A percentile compares a stretch with the other conserved stretches of the same genome.
phyloP scores from a whole-genome alignment of 1,140 invertebrate genomes.

The Zaprionus ornatus region DNA sequence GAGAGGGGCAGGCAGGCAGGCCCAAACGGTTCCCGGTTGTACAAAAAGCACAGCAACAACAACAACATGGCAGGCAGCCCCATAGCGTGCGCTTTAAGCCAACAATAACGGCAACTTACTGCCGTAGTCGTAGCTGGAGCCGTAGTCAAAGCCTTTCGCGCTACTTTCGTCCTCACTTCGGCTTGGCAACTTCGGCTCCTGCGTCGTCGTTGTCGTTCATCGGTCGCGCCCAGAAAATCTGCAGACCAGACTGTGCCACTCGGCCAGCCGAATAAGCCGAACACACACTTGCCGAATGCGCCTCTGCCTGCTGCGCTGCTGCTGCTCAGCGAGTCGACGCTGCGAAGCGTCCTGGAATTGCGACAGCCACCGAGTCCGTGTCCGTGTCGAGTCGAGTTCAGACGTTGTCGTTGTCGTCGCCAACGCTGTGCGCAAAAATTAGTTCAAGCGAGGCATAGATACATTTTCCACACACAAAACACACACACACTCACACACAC shows the following conservation, averaged over 20 bases:
- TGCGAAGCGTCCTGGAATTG: conserved; percentile 8
- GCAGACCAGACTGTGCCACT: conserved; percentile 75
- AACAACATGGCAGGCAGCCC: conserved; percentile 20
- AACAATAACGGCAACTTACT: conserved; percentile 64
- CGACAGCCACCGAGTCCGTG: conserved; percentile 57
- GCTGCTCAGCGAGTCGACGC: conserved; percentile 39
- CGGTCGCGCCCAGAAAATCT: conserved; percentile 82
- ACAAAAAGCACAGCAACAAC: conserved; percentile 49
- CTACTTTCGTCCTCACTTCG: conserved; percentile 2
- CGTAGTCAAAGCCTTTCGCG: background rate
- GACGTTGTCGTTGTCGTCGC: conserved; percentile 59
- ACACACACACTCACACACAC: conserved; percentile 2
- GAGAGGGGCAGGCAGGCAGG: conserved; percentile 25
- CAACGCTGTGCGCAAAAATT: conserved; percentile 61
- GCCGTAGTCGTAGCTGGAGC: background rate
- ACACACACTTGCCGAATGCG: conserved; percentile 26
- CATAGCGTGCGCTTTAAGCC: conserved; percentile 51
- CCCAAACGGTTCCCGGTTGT: conserved; percentile 70
- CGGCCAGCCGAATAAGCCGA: conserved; percentile 39
- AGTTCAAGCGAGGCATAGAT: conserved; percentile 71
- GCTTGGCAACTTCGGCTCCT: conserved; percentile 5
- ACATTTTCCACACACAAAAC: conserved; percentile 69
- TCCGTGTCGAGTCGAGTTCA: conserved; percentile 76
- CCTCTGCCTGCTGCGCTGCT: background rate
- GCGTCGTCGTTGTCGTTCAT: conserved; percentile 17